These are phyloP conservation scores for Germaria angustata DNA, from an alignment of 2,888 invertebrate genomes.

Conservation along the genomic window DNA sequence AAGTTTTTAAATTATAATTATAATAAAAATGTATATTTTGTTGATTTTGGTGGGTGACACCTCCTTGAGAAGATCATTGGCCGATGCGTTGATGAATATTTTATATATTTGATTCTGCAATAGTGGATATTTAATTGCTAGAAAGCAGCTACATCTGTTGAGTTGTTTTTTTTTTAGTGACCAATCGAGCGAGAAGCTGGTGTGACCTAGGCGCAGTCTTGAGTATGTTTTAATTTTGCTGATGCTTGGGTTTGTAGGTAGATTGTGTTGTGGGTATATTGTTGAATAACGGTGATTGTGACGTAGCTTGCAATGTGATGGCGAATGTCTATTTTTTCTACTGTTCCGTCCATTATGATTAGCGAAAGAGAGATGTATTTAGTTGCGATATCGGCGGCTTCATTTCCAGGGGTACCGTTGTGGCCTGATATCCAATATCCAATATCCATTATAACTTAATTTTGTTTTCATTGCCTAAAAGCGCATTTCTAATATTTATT, in stretches of 20 bases:
- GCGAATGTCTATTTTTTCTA: no score
- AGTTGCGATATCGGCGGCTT: background rate
- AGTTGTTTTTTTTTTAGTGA: background rate
- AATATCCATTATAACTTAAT: no score
- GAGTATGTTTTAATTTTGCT: slow-evolving; percentile 6
- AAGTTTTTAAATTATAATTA: no score
- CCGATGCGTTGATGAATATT: no score
- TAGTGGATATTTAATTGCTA: background rate
- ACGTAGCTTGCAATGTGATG: background rate
- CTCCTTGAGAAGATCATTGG: no score
- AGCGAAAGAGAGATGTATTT: background rate
- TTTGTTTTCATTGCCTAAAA: background rate
- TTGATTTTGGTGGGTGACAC: no score
- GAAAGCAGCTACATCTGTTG: background rate
- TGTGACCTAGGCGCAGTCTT: slow-evolving; percentile 5
- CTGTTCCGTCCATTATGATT: background rate
- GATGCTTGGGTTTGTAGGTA: background rate
- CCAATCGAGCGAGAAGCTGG: background rate
- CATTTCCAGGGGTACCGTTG: background rate
- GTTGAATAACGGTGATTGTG: background rate
- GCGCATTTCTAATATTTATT: background rate
- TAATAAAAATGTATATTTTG: no score
- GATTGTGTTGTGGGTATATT: background rate
- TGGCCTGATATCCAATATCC: background rate
- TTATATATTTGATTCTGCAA: no score